Evolutionary conservation across 2,797 vertebrate species (phyloP), one percentile per base, ranked within the genome.

Genomic region (Pteropus rufus): DNA sequence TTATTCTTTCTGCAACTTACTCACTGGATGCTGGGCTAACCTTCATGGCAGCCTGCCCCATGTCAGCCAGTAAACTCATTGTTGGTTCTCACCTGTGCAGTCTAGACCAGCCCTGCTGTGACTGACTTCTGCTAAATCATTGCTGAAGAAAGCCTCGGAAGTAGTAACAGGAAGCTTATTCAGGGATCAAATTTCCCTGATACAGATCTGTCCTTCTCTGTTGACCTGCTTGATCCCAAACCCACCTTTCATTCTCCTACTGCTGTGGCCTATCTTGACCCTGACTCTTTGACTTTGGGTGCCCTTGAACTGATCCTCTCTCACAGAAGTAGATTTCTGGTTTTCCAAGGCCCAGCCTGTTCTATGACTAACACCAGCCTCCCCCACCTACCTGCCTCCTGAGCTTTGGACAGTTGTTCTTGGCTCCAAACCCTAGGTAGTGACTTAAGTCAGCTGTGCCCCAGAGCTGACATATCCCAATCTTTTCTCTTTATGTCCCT

Each of bases 141-240:
- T 46, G 54, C 44, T 49, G 60, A 94, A 72, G 92, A 65, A 92
- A 94, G 89, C 90, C 93, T 82, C 95, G 89, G 88, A 91, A 86
- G 65, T 34, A 62, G 69, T 82, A 94, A 97, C 70, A 96, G 96
- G 94, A 97, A 95, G 46, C 69, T 62, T 82, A 94, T 69, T 93
- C 54, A 86, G n/a, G 31, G 85, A 94, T 96, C n/a, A 1, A 16
- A 49, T 97, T 96, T 94, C 96, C 79, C 41, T 94, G 94, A 93
- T 97, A 96, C 0, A 39, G 41, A 96, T 94, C 91, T 92, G 64
- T 80, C 88, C 92, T 93, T 79, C 67, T 65, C 58, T 4, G 1
- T 46, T 82, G 60, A 65, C 83, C 79, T 46, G 0, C 58, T 62
- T 84, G 60, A 76, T 72, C 82, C 67, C 26, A 94, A 73, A 56